Evolutionary conservation across 2,888 invertebrate genomes (phyloP).

Genomic region (Dicyrtomina minuta): DNA sequence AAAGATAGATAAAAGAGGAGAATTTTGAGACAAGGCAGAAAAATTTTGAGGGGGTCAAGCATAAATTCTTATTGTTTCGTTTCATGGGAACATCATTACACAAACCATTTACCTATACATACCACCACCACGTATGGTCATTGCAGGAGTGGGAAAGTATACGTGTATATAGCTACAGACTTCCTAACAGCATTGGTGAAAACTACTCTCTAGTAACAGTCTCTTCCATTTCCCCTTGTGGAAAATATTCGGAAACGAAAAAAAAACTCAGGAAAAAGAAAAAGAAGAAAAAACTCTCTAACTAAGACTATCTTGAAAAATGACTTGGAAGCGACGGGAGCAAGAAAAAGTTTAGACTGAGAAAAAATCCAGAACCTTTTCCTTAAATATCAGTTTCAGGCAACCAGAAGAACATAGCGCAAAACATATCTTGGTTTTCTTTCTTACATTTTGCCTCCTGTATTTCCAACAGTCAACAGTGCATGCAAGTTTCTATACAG

Average conservation of each 20-base stretch:
- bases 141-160: no score
- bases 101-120: neutral
- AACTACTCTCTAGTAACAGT: no score
- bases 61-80: conserved; percentile 31
- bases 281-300: neutral
- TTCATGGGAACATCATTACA: conserved; percentile 1
- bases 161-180: no score
- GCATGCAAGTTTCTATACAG: no score
- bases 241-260: no score
- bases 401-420: neutral
- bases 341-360: conserved; percentile 5
- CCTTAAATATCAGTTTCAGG: neutral
- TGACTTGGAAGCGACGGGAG: conserved; percentile 7
- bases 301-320: conserved; percentile 10
- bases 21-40: conserved; percentile 8
- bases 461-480: no score
- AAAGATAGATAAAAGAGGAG: neutral
- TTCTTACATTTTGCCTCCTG: neutral
- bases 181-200: no score
- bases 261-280: neutral
- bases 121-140: no score
- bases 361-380: conserved; percentile 1
- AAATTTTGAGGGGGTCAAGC: conserved; percentile 21
- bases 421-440: neutral
- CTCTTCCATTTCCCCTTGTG: no score